phyloP scores from a whole-genome alignment of 1,140 invertebrate species.

The Luehdorfia chinensis region DNA sequence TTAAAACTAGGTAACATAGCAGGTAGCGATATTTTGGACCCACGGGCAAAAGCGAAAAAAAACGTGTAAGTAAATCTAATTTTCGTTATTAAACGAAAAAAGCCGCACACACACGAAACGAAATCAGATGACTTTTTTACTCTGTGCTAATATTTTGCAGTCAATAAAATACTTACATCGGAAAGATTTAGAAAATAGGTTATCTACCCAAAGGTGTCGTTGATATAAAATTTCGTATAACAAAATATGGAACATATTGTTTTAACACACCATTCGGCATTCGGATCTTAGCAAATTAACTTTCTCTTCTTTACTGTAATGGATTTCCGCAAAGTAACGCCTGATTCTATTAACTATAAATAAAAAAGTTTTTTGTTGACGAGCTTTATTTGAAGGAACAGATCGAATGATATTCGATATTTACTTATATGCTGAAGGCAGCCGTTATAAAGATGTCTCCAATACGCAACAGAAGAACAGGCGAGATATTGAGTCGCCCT shows the following conservation, averaged over 20 bases:
- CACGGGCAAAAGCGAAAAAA: slow-evolving; percentile 49
- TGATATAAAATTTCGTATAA: slow-evolving; percentile 26
- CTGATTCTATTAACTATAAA: no score
- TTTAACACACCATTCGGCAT: slow-evolving; percentile 83
- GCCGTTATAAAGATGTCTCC: no score
- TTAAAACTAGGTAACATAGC: no score
- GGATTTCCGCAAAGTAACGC: no score
- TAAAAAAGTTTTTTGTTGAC: no score
- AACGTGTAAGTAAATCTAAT: slow-evolving; percentile 50
- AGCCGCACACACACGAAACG: slow-evolving; percentile 69
- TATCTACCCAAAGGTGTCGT: slow-evolving; percentile 77
- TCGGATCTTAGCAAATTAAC: no score
- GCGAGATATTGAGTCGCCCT: no score
- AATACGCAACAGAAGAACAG: no score
- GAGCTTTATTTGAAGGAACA: no score
- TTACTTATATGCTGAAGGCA: no score
- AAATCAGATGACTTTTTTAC: slow-evolving; percentile 65
- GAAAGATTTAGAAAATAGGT: slow-evolving; percentile 29
- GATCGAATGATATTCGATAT: no score
- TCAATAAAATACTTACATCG: slow-evolving; percentile 60
- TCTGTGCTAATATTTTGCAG: slow-evolving; percentile 23
- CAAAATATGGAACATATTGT: slow-evolving; percentile 16
- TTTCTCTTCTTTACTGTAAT: no score
- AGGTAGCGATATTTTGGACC: slow-evolving; percentile 70
- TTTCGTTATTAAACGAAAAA: slow-evolving; percentile 38